These are phyloP conservation scores for Pachymerium ferrugineum DNA, from an alignment of 2,888 invertebrate genomes.

Conservation along the genomic window DNA sequence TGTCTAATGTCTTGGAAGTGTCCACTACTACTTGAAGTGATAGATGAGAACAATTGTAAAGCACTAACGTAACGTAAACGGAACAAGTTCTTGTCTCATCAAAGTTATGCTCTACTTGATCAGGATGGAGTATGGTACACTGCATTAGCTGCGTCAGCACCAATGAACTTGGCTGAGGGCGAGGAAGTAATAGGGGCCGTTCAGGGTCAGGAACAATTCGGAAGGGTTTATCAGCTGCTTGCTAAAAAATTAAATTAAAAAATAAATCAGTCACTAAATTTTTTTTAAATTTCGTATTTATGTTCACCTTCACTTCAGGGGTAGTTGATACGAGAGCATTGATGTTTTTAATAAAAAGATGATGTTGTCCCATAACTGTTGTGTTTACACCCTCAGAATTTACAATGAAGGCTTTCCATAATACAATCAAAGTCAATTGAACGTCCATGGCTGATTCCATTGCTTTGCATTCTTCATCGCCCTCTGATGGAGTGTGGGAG, in stretches of 20 bases:
- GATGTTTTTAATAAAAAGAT: slow-evolving; percentile 59
- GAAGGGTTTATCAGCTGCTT: slow-evolving; percentile 42
- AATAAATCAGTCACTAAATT: not conserved
- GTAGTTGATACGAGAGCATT: slow-evolving; percentile 54
- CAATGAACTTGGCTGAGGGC: slow-evolving; percentile 42
- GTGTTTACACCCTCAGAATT: slow-evolving; percentile 55
- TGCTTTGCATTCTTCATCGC: not conserved
- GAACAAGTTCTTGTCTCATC: slow-evolving; percentile 35
- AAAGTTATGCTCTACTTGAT: slow-evolving; percentile 60
- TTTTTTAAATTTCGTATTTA: slow-evolving; percentile 35
- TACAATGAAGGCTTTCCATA: slow-evolving; percentile 51
- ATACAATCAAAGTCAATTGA: slow-evolving; percentile 42
- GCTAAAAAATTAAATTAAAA: not conserved
- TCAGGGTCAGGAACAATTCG: slow-evolving; percentile 42
- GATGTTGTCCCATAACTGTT: slow-evolving; percentile 63
- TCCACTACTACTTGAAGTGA: slow-evolving; percentile 8
- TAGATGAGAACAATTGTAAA: slow-evolving; percentile 7
- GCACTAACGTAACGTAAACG: slow-evolving; percentile 7
- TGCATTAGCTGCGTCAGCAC: slow-evolving; percentile 55
- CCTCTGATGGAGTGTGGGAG: not conserved
- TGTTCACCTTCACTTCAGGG: slow-evolving; percentile 45
- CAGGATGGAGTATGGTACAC: slow-evolving; percentile 57
- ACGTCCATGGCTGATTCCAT: not conserved
- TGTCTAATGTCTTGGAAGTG: slow-evolving; percentile 5
- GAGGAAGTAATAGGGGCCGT: slow-evolving; percentile 39